Evolutionary conservation across 2,797 vertebrate species (phyloP).

Genomic region (Manis pentadactyla): DNA sequence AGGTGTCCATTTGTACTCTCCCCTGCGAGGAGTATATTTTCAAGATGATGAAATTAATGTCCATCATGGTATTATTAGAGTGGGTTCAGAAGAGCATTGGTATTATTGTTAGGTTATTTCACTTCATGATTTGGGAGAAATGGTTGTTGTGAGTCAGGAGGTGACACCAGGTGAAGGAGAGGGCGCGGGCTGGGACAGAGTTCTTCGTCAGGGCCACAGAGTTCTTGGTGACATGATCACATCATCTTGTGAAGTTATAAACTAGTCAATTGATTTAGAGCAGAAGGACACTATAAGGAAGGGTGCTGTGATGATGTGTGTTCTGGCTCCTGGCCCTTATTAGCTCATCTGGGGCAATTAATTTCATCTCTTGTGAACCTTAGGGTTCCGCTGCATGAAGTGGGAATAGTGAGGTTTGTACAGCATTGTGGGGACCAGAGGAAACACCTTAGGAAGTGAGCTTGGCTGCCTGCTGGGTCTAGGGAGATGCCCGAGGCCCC

Average conservation of each 20-base stretch:
- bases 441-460: background rate
- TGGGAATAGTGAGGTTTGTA: accelerated
- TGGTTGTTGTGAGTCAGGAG: background rate
- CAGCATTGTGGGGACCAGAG: background rate
- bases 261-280: background rate
- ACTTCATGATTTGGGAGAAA: background rate
- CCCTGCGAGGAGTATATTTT: background rate
- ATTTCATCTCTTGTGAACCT: background rate
- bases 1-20: background rate
- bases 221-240: background rate
- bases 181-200: background rate
- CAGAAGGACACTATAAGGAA: background rate
- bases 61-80: background rate
- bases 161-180: background rate
- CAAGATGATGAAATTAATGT: background rate
- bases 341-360: background rate
- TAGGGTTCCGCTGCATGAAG: background rate
- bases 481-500: background rate
- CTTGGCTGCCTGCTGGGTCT: background rate
- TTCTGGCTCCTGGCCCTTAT: background rate
- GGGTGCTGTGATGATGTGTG: background rate
- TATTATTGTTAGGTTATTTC: background rate
- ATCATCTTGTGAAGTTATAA: background rate
- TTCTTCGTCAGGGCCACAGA: background rate
- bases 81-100: too few relatives aligned